These are phyloP conservation scores for Yoshiicerus persimilis DNA, from an alignment of 1,140 invertebrate species.

Conservation along the genomic window DNA sequence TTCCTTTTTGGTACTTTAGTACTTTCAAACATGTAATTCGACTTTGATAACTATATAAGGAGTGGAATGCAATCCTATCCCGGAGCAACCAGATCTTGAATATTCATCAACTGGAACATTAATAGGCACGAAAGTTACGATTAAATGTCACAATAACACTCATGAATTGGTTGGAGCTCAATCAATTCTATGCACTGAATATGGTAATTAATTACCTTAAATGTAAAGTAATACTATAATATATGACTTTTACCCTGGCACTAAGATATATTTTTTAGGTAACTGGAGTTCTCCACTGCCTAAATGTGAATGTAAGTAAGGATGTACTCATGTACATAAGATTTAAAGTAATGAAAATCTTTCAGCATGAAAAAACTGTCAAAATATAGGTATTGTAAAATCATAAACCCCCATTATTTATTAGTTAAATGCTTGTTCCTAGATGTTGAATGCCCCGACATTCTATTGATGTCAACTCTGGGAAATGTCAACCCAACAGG, in stretches of 20 bases:
- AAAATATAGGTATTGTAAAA: too few species aligned
- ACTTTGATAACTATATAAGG: constrained; percentile 55
- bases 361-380: too few species aligned
- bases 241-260: too few species aligned
- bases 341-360: too few species aligned
- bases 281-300: constrained; percentile 80
- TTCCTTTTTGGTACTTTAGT: constrained; percentile 41
- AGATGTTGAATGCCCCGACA: constrained; percentile 49
- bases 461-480: constrained; percentile 43
- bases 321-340: too few species aligned
- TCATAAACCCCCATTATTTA: too few species aligned
- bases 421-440: too few species aligned
- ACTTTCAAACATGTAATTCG: not conserved
- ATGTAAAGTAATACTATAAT: too few species aligned
- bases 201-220: constrained; percentile 60
- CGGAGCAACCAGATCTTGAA: constrained; percentile 66
- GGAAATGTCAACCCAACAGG: constrained; percentile 38
- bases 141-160: constrained; percentile 80
- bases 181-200: constrained; percentile 71
- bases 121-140: constrained; percentile 71
- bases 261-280: not conserved
- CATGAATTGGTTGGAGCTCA: constrained; percentile 73
- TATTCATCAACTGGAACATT: constrained; percentile 69
- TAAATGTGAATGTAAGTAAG: constrained; percentile 72
- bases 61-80: constrained; percentile 71